Evolutionary conservation across 1,140 invertebrate species (phyloP), one percentile per base, ranked within the genome.

Genomic region (Choristoneura fumiferana): DNA sequence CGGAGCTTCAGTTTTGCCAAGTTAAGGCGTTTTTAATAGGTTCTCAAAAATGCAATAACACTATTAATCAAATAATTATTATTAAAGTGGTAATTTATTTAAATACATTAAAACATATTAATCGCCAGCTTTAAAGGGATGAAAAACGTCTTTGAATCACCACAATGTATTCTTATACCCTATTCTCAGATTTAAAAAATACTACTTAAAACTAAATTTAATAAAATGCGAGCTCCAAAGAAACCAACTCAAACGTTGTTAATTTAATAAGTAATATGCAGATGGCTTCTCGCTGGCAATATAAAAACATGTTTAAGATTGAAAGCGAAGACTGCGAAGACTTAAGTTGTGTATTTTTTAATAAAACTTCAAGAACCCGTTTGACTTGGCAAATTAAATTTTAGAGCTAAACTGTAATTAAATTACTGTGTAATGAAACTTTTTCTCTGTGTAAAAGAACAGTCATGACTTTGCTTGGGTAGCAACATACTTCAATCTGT

Each of bases 331-430:
- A n/a, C n/a, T n/a, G 18, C 43, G 22, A 49, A 49, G n/a, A 49
- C 17, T 33, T 49, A 49, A 49, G 22, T 33, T 49, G 43, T 49
- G 43, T 49, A 49, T 15, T 49, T 49, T 49, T 49, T 49, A 49
- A 49, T 49, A 49, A 49, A 49, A 49, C 22, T 49, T 49, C 12
- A 18, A 9, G 18, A 33, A 49, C 18, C 43, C 43, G 43, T 49
- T 49, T 49, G 43, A 49, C 22, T 49, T 18, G 18, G 43, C 43
- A 49, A 49, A 49, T 49, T 49, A 49, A 49, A 49, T 49, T 49
- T 33, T 17, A 22, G 22, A 49, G 18, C 43, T 22, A 22, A 18
- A 17, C 40, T 49, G 18, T 49, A 49, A 49, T 49, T 22, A 49
- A 49, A 29, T 49, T 49, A 49, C 29, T 49, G 22, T 18, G 8